Conservation (phyloP, 2,113 vertebrate genomes). For the Meles meles region DNA sequence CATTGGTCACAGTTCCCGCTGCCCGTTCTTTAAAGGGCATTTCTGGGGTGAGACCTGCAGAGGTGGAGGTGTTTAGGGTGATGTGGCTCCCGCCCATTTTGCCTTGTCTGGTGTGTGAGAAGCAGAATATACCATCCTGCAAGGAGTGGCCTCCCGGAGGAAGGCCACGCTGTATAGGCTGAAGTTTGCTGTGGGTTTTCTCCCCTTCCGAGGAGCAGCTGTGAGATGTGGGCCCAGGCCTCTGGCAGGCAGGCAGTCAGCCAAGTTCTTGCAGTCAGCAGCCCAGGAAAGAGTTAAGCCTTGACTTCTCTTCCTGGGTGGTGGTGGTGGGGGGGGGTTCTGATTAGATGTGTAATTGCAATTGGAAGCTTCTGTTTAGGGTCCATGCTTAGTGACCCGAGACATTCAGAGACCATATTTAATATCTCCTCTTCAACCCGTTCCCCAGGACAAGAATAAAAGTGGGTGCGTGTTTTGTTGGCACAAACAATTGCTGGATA, state of each 20-base stretch:
- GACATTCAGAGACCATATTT: not conserved
- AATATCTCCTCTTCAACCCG: not conserved
- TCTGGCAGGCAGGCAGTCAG: not conserved
- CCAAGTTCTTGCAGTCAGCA: not conserved
- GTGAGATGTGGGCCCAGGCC: rapidly evolving
- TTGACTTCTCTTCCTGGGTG: not conserved
- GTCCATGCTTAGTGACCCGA: not conserved
- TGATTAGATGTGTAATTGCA: constrained; percentile 50
- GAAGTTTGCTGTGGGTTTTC: not conserved
- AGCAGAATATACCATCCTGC: rapidly evolving
- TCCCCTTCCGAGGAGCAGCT: not conserved
- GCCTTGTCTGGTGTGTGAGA: not conserved
- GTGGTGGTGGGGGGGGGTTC: not conserved
- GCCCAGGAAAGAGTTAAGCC: not conserved
- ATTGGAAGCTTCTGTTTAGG: not conserved
- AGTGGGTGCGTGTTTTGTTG: not conserved
- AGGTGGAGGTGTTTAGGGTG: not conserved
- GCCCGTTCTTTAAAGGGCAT: not conserved
- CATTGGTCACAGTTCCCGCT: not conserved
- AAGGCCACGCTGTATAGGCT: not conserved
- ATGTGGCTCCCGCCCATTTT: not conserved
- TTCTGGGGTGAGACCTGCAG: not conserved
- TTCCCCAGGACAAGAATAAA: constrained; percentile 2
- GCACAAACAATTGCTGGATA: not conserved
- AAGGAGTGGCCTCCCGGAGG: not conserved